Conservation (phyloP, 2,113 vertebrate species). For the Lasiurus cinereus region DNA sequence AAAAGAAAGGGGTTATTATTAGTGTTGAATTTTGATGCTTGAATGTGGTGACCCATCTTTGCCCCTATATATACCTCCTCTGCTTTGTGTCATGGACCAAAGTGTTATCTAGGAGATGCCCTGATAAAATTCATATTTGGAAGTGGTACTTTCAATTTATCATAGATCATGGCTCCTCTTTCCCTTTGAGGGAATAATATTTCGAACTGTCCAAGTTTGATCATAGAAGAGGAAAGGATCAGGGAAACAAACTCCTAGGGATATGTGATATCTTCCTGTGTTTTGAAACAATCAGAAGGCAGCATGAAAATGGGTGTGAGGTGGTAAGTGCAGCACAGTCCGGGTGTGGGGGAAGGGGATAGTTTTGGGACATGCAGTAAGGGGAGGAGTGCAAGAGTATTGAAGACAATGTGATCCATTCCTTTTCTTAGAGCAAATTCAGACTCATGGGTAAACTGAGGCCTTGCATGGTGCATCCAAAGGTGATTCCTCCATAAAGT, state of each 20-base stretch:
- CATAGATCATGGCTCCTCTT: neutral
- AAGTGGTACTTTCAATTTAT: neutral
- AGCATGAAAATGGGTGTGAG: neutral
- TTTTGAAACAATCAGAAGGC: neutral
- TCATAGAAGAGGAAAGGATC: neutral
- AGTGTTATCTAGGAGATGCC: neutral
- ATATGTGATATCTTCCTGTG: neutral
- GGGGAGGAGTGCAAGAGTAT: neutral
- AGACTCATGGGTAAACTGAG: neutral
- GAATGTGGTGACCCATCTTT: neutral
- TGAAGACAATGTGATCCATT: neutral
- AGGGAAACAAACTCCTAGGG: neutral
- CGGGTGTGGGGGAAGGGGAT: fast-evolving
- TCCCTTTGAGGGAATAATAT: neutral
- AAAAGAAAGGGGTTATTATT: neutral
- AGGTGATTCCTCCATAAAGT: neutral
- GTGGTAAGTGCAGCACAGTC: neutral
- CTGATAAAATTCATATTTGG: neutral
- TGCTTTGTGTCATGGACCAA: neutral
- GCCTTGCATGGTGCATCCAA: neutral
- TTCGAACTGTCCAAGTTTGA: neutral
- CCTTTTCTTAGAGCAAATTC: neutral
- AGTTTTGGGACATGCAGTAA: neutral
- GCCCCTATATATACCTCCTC: neutral
- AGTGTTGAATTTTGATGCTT: neutral